A percentile compares a stretch with the other conserved stretches of the same genome.
These are phyloP conservation scores for Phrynocephalus forsythii DNA, from an alignment of 2,797 vertebrate species.

Conservation along the genomic window DNA sequence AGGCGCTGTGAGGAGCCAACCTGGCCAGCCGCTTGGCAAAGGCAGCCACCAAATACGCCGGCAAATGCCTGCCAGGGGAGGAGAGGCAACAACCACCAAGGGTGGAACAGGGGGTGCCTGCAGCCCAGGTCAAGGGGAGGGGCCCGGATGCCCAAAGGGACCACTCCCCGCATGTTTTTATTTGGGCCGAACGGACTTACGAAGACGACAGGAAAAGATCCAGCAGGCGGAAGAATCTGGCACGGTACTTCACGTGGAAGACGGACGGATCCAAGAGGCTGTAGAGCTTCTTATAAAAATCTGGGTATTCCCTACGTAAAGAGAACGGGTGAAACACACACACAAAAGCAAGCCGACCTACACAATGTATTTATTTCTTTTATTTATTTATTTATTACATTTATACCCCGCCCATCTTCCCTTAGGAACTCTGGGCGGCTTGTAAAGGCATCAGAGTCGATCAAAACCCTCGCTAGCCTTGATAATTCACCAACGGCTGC, in stretches of 20 bases:
- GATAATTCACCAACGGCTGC: too few relatives aligned
- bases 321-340: not conserved
- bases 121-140: too few relatives aligned
- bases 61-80: slow-evolving; percentile 85
- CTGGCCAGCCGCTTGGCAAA: slow-evolving; percentile 93
- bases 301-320: slow-evolving; percentile 90
- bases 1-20: slow-evolving; percentile 88
- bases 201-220: slow-evolving; percentile 94
- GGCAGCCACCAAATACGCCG: slow-evolving; percentile 91
- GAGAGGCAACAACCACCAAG: not conserved
- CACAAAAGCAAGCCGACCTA: too few relatives aligned
- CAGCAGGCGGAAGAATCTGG: slow-evolving; percentile 91
- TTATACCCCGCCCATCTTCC: too few relatives aligned
- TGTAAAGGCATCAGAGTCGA: too few relatives aligned
- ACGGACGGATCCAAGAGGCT: slow-evolving; percentile 91
- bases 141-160: too few relatives aligned
- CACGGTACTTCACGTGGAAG: slow-evolving; percentile 93
- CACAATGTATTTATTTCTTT: too few relatives aligned
- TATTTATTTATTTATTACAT: too few relatives aligned
- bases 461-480: too few relatives aligned
- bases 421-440: too few relatives aligned
- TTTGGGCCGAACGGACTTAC: slow-evolving; percentile 76
- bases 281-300: slow-evolving; percentile 96
- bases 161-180: too few relatives aligned
- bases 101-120: too few relatives aligned